Base-by-base conservation (phyloP, 2,797 vertebrate species). In the Peromyscus eremicus region DNA sequence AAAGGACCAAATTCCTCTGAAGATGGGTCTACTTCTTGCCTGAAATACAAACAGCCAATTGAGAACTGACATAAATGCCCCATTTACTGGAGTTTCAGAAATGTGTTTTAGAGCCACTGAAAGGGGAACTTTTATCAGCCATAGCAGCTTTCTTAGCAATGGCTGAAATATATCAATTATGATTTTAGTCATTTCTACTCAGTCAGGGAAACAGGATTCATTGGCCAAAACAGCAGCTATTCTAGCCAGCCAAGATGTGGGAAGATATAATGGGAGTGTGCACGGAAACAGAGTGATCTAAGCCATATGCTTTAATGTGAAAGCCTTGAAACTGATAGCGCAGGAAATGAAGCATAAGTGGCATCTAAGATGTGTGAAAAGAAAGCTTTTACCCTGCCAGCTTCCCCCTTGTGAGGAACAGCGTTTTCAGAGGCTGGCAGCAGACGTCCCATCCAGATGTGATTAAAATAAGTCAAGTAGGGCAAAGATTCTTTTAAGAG, bases 191-290 rank as follows among this genome's bases (percentile, higher is more conserved):
- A n/a, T 80, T 97, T 96, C 49, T 76, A 21, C 11, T 55, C 49
- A 40, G 70, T 46, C 19, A 40, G 40, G 73, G 43, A 90, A 93
- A 93, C 70, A 82, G 80, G 57, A 76, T 25, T 5, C 37, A 57
- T 23, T 89, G 76, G 87, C 40, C 87, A 94, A 91, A 91, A 81
- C 62, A 89, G 66, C 90, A 86, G 49, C 49, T 21, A 37, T 62
- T 57, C 34, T 5, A 90, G 34, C 29, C 40, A 94, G 19, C 46
- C 25, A 71, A 85, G n/a, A 66, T 93, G 71, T 80, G 77, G 86
- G 75, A 64, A 79, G 46, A 71, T 60, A 40, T 85, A 68, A 60
- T 0, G 64, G 60, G 5, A 49, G 6, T 55, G 17, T 73, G 3
- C 37, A 71, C 21, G 29, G 17, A 96, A 92, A 76, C 71, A 85